These are phyloP conservation scores for Polyommatus icarus DNA, from an alignment of 2,888 invertebrate species.

Conservation along the genomic window DNA sequence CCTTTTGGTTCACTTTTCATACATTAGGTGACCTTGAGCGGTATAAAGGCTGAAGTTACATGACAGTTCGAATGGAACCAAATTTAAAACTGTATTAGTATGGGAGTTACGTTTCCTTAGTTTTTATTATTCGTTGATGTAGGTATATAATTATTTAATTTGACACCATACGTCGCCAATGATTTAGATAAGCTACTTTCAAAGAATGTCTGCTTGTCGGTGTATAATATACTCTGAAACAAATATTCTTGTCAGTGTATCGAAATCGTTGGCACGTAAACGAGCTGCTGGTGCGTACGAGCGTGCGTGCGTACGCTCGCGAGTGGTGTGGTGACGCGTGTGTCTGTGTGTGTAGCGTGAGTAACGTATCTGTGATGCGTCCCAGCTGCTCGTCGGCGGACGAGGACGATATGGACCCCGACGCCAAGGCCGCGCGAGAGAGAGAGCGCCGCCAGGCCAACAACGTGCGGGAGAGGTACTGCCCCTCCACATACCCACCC, in stretches of 20 bases:
- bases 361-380: slow-evolving; percentile 34
- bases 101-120: no score
- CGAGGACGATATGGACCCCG: slow-evolving; percentile 89
- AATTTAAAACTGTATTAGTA: no score
- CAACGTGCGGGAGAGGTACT: slow-evolving; percentile 97
- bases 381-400: slow-evolving; percentile 90
- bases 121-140: no score
- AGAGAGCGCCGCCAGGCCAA: slow-evolving; percentile 97
- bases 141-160: background rate
- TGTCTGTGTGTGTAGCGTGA: slow-evolving; percentile 34
- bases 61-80: no score
- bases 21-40: no score
- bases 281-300: background rate
- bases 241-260: background rate
- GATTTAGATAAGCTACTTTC: background rate
- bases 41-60: no score
- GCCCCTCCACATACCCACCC: slow-evolving; percentile 26
- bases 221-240: background rate
- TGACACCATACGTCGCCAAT: background rate
- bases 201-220: background rate
- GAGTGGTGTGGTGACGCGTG: slow-evolving; percentile 34
- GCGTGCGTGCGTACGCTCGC: slow-evolving; percentile 18
- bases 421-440: slow-evolving; percentile 95
- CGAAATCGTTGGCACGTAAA: background rate
- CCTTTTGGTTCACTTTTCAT: no score